Evolutionary conservation across 1,140 invertebrate genomes (phyloP).

Genomic region (Saccostrea echinata): DNA sequence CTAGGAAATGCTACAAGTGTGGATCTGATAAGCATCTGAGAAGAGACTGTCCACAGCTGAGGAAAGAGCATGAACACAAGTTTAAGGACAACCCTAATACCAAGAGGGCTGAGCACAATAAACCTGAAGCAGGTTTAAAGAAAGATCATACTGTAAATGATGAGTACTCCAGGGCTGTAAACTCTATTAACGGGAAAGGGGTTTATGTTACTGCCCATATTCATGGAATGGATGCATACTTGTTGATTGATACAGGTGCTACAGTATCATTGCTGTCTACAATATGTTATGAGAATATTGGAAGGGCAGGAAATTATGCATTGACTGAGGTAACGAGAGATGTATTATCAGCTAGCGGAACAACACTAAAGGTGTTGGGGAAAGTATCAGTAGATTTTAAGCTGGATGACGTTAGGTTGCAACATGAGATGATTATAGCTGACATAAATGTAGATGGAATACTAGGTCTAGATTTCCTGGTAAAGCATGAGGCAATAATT

Average conservation of each 20-base stretch:
- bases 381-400: neutral
- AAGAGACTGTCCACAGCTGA: neutral
- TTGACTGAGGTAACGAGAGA: slow-evolving; percentile 20
- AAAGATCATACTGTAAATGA: neutral
- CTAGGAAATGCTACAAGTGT: slow-evolving; percentile 28
- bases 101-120: neutral
- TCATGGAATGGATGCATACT: slow-evolving; percentile 29
- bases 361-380: neutral
- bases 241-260: slow-evolving; percentile 38
- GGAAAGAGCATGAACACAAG: neutral
- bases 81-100: neutral
- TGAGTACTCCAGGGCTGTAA: neutral
- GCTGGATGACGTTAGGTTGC: neutral
- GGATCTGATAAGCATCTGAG: slow-evolving; percentile 26
- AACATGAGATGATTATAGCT: slow-evolving; percentile 13
- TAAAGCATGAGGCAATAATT: neutral
- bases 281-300: neutral
- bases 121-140: neutral
- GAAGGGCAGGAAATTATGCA: neutral
- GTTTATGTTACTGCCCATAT: slow-evolving; percentile 27
- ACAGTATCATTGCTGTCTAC: slow-evolving; percentile 39
- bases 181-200: slow-evolving; percentile 38
- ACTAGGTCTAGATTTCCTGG: slow-evolving; percentile 45
- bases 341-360: slow-evolving; percentile 18
- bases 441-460: slow-evolving; percentile 47